Conservation (phyloP, 1,140 invertebrate species). For the Drosophila aff. region DNA sequence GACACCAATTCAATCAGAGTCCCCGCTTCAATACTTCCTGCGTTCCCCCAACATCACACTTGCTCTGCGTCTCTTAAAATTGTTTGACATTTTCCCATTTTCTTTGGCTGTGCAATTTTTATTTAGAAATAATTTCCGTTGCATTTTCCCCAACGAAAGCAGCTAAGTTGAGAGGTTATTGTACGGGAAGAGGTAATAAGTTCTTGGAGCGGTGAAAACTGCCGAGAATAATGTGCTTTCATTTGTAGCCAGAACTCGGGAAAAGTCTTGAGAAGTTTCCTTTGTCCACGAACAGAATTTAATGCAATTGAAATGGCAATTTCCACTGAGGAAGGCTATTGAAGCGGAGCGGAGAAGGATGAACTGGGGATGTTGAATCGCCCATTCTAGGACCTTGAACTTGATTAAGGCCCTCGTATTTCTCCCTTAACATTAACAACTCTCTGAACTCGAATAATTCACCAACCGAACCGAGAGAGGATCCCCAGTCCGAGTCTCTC, state of each 20-base stretch:
- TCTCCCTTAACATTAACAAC: constrained; percentile 9
- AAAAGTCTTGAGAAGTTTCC: constrained; percentile 23
- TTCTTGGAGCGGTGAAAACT: too few species aligned
- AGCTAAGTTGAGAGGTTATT: constrained; percentile 2
- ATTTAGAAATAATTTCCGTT: constrained; percentile 53
- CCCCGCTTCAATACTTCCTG: constrained; percentile 13
- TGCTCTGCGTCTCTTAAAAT: constrained; percentile 5
- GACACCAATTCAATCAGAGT: constrained; percentile 41
- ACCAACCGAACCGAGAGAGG: constrained; percentile 11
- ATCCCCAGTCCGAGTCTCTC: constrained; percentile 14
- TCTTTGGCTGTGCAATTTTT: constrained; percentile 22
- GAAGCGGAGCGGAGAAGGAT: not conserved
- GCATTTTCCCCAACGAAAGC: constrained; percentile 21
- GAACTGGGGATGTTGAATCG: not conserved
- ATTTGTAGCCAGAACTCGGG: constrained; percentile 16
- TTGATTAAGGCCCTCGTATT: constrained; percentile 15
- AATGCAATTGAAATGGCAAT: constrained; percentile 32
- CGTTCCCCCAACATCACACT: not conserved
- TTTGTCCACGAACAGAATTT: constrained; percentile 21
- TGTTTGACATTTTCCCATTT: constrained; percentile 48
- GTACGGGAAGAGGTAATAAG: not conserved
- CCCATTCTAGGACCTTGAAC: constrained; percentile 40
- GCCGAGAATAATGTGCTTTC: too few species aligned
- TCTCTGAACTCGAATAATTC: constrained; percentile 30
- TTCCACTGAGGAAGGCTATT: not conserved